A percentile compares a stretch with the other conserved stretches of the same genome.
These are phyloP conservation scores for Mormyrus lacerda DNA, from an alignment of 2,113 vertebrate species.

Conservation along the genomic window DNA sequence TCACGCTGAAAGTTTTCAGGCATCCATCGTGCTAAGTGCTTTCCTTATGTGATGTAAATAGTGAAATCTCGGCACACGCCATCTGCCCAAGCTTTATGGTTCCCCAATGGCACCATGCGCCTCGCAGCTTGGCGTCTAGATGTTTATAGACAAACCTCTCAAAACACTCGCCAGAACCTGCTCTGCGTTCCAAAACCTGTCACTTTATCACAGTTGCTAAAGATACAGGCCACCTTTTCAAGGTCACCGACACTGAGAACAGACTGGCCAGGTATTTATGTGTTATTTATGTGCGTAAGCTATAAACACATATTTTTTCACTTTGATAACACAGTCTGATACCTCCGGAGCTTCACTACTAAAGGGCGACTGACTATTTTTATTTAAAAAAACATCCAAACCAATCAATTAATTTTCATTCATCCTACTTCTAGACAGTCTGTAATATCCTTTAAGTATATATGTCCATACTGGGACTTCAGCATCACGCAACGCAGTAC, in stretches of 20 bases:
- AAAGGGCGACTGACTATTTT: not conserved
- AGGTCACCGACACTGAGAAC: not conserved
- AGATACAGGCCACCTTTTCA: not conserved
- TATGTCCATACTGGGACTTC: not conserved
- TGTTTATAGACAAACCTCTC: not conserved
- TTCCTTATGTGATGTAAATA: conserved; percentile 31
- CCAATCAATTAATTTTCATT: not conserved
- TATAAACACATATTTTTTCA: not conserved
- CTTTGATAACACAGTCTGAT: not conserved
- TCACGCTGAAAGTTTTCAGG: conserved; percentile 27
- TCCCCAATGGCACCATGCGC: conserved; percentile 35
- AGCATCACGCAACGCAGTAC: not conserved
- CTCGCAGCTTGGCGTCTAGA: conserved; percentile 8
- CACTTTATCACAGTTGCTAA: not conserved
- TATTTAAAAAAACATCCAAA: not conserved
- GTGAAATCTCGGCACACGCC: conserved; percentile 34
- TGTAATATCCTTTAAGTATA: not conserved
- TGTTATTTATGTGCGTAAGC: not conserved
- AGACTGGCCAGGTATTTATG: not conserved
- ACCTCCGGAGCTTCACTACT: not conserved
- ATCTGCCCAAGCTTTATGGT: conserved; percentile 38
- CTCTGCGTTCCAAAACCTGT: not conserved
- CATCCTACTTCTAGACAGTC: not conserved
- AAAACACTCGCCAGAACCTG: not conserved
- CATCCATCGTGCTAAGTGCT: conserved; percentile 41